Evolutionary conservation across 2,888 invertebrate species (phyloP).

Genomic region (Cotesia congregata): DNA sequence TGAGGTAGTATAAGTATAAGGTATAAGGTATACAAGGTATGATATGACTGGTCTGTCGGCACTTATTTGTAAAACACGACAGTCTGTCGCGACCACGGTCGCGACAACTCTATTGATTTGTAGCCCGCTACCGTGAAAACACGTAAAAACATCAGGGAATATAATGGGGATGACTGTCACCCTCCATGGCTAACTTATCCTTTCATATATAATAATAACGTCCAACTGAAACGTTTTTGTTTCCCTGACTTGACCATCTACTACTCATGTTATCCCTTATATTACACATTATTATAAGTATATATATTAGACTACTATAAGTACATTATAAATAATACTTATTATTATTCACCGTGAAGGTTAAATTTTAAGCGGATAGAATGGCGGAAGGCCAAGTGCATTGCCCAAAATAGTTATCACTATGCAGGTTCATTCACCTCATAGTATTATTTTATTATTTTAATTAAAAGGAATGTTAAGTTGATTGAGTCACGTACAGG

Average conservation of each 20-base stretch:
- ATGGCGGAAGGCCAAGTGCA: conserved; percentile 35
- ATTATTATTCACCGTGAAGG: conserved; percentile 1
- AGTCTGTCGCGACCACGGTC: conserved; percentile 33
- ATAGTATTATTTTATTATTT: neutral
- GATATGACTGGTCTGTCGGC: conserved; percentile 26
- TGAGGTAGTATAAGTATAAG: neutral
- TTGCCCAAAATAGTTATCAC: conserved; percentile 26
- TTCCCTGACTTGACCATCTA: neutral
- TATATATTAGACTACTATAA: neutral
- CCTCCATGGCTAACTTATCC: neutral
- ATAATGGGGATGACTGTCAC: conserved; percentile 1
- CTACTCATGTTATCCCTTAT: neutral
- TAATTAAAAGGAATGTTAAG: neutral
- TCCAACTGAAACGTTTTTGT: neutral
- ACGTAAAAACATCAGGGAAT: neutral
- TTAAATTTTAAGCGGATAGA: neutral
- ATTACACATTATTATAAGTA: neutral
- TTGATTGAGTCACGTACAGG: neutral
- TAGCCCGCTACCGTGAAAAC: conserved; percentile 2
- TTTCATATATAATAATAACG: neutral
- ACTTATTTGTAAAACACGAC: conserved; percentile 33
- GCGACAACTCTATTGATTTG: conserved; percentile 33
- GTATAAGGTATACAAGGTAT: neutral
- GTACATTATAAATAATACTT: neutral
- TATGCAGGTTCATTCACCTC: conserved; percentile 25